phyloP scores from a whole-genome alignment of 2,113 vertebrate species.

The Daboia siamensis region DNA sequence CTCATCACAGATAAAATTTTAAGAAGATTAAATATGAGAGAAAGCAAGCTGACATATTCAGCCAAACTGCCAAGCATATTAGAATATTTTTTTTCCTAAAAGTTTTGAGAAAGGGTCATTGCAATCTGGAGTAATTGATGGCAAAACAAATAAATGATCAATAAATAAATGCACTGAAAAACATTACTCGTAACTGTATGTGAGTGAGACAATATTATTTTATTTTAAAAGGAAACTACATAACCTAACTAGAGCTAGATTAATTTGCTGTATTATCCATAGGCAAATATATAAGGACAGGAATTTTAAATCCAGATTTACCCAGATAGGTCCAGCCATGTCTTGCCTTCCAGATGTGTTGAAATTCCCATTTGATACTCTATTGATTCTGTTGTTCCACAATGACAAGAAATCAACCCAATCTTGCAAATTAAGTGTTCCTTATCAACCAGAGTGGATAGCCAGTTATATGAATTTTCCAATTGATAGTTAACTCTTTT shows the following conservation, averaged over 20 bases:
- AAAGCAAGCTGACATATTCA: not conserved
- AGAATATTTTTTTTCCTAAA: slow-evolving; percentile 7
- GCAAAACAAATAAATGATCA: not conserved
- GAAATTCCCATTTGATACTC: not conserved
- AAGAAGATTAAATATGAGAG: not conserved
- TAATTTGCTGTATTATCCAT: slow-evolving; percentile 30
- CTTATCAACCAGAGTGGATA: not conserved
- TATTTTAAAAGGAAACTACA: slow-evolving; percentile 17
- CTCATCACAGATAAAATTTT: not conserved
- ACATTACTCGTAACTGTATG: not conserved
- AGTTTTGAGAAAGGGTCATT: slow-evolving; percentile 7
- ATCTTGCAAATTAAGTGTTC: not conserved
- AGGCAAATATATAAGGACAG: not conserved
- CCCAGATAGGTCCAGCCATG: not conserved
- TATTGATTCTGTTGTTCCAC: not conserved
- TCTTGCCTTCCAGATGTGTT: not conserved
- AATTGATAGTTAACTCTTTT: not conserved
- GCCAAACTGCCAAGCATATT: slow-evolving; percentile 19
- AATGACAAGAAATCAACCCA: not conserved
- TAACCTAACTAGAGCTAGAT: not conserved
- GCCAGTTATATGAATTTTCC: not conserved
- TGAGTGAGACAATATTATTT: not conserved
- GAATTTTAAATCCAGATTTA: not conserved
- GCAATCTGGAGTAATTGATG: slow-evolving; percentile 3
- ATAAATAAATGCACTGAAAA: not conserved